These are phyloP conservation scores for Archaeoteleia sp. DNA, from an alignment of 2,888 invertebrate genomes.

Conservation along the genomic window DNA sequence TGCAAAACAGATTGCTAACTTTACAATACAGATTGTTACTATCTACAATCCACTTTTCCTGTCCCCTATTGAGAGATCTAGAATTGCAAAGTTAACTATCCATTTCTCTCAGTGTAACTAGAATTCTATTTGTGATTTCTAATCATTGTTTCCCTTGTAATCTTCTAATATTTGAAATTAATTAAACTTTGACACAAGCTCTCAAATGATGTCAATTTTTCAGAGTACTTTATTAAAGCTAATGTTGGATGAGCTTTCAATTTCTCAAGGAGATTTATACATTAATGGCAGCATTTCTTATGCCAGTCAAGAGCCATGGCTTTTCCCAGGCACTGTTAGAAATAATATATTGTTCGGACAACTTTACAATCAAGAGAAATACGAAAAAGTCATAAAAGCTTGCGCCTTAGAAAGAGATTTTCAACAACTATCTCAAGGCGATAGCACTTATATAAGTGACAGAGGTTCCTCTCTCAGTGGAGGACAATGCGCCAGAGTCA, in stretches of 20 bases:
- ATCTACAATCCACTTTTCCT: no score
- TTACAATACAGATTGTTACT: no score
- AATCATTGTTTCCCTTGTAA: no score
- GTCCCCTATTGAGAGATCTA: no score
- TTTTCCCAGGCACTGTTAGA: slow-evolving; percentile 84
- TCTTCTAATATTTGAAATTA: no score
- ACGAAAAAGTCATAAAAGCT: slow-evolving; percentile 74
- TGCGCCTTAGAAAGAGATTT: slow-evolving; percentile 75
- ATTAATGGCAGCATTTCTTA: slow-evolving; percentile 83
- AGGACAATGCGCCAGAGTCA: slow-evolving; percentile 85
- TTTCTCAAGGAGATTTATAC: slow-evolving; percentile 78
- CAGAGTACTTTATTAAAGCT: slow-evolving; percentile 81
- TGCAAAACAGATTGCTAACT: no score
- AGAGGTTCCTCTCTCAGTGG: slow-evolving; percentile 83
- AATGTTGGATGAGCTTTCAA: slow-evolving; percentile 83
- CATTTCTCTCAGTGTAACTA: no score
- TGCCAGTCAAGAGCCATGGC: slow-evolving; percentile 91
- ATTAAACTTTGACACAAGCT: no score
- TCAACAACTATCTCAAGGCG: slow-evolving; percentile 81
- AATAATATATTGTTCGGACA: slow-evolving; percentile 92
- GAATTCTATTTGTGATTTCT: no score
- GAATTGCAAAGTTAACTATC: no score
- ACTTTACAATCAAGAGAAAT: slow-evolving; percentile 79
- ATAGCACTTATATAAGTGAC: slow-evolving; percentile 83
- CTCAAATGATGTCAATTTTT: no score